Evolutionary conservation across 1,140 invertebrate genomes (phyloP).

Genomic region (Philaenus spumarius): DNA sequence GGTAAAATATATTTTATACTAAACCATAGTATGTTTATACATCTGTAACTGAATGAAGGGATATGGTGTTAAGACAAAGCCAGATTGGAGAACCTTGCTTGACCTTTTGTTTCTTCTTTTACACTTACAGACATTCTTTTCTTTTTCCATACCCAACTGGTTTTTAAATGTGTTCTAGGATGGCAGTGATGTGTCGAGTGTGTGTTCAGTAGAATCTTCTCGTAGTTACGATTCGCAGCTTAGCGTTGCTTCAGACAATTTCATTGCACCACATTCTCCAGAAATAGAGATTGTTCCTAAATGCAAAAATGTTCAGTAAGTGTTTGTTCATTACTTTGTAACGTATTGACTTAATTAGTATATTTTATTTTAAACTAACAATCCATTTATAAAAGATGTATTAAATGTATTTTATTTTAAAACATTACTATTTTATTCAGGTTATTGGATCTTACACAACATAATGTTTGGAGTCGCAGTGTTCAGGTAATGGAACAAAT

Average conservation of each 20-base stretch:
- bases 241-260: conserved; percentile 15
- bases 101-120: too few species aligned
- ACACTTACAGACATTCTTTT: too few species aligned
- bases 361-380: too few species aligned
- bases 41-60: too few species aligned
- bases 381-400: too few species aligned
- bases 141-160: too few species aligned
- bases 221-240: conserved; percentile 25
- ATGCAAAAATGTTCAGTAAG: conserved; percentile 29
- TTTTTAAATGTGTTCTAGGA: conserved; percentile 22
- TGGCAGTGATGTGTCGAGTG: conserved; percentile 27
- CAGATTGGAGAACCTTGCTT: too few species aligned
- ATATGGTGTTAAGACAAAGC: too few species aligned
- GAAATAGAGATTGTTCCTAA: conserved; percentile 23
- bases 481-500: conserved; percentile 64
- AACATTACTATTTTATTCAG: conserved; percentile 6
- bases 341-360: neutral
- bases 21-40: too few species aligned
- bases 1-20: too few species aligned
- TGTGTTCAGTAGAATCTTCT: conserved; percentile 29
- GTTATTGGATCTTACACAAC: conserved; percentile 44
- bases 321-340: neutral
- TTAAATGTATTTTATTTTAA: too few species aligned
- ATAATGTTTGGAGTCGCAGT: conserved; percentile 63
- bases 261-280: neutral